phyloP scores from a whole-genome alignment of 2,113 vertebrate species.

The Chascanopsetta lugubris region DNA sequence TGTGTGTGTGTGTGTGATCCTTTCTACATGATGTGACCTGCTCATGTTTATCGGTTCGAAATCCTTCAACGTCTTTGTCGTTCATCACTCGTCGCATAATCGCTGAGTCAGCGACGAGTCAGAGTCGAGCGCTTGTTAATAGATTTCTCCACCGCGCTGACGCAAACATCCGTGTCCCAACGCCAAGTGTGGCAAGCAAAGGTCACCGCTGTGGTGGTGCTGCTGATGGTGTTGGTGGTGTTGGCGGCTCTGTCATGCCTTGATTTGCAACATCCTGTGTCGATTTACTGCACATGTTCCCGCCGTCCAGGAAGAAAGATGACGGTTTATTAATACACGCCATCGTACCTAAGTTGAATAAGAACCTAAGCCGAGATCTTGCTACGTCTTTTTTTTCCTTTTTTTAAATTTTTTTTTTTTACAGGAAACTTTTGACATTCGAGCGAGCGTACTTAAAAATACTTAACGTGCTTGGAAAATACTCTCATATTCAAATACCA shows the following conservation, averaged over 20 bases:
- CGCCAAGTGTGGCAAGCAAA: conserved; percentile 14
- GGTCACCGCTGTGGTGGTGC: conserved; percentile 11
- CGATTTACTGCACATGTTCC: conserved; percentile 44
- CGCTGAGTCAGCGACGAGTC: not conserved
- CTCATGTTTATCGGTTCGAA: no score
- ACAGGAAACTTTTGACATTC: conserved; percentile 17
- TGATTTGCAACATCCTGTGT: no score
- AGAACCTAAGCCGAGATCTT: conserved; percentile 15
- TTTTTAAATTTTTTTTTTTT: not conserved
- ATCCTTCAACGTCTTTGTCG: no score
- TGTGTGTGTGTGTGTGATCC: no score
- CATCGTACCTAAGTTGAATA: conserved; percentile 30
- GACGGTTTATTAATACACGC: conserved; percentile 57
- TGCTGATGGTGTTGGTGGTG: no score
- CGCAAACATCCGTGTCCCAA: conserved; percentile 5
- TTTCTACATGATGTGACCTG: no score
- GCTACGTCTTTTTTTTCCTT: conserved; percentile 16
- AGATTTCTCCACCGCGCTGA: conserved; percentile 20
- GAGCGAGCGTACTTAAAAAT: conserved; percentile 4
- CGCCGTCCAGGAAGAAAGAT: conserved; percentile 25
- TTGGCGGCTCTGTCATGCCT: no score
- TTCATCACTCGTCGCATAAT: not conserved
- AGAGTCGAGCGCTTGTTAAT: not conserved
- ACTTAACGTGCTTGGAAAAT: conserved; percentile 3
- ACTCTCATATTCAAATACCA: conserved; percentile 31